Conservation (phyloP, 2,797 vertebrate genomes). For the Leucoraja ocellata region DNA sequence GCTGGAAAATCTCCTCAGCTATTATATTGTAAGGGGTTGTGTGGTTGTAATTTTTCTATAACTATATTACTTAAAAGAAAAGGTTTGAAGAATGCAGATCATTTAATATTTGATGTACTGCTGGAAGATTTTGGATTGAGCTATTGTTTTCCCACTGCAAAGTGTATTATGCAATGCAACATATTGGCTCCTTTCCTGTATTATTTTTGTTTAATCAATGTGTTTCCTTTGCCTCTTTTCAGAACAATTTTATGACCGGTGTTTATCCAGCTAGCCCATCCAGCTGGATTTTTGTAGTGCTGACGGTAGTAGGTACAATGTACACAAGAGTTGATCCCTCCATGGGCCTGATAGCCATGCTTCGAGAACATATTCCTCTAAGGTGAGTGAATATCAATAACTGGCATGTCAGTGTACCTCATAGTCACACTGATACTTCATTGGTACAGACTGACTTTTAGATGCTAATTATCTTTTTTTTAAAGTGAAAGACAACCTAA, state of each 20-base stretch:
- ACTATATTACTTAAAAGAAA: background rate
- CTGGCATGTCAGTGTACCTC: background rate
- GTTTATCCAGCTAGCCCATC: constrained; percentile 80
- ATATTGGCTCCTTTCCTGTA: background rate
- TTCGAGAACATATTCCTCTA: constrained; percentile 78
- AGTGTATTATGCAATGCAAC: background rate
- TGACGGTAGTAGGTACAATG: constrained; percentile 78
- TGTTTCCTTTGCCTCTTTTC: constrained; percentile 41
- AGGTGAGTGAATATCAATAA: constrained; percentile 61
- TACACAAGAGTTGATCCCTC: constrained; percentile 84
- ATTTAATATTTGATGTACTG: background rate
- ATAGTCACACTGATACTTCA: background rate
- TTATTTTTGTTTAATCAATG: background rate
- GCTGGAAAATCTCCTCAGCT: background rate
- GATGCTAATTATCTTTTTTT: background rate
- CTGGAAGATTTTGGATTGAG: background rate
- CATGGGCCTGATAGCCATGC: constrained; percentile 84
- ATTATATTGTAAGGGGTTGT: background rate
- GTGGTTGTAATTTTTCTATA: background rate
- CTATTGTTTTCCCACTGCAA: no score
- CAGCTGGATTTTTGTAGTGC: constrained; percentile 84
- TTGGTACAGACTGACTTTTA: background rate
- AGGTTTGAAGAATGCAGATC: background rate
- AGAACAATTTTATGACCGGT: constrained; percentile 77
- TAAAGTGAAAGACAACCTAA: background rate